Evolutionary conservation across 1,140 invertebrate species (phyloP), one percentile per base, ranked within the genome.

Genomic region (Drosophila pruinosa): DNA sequence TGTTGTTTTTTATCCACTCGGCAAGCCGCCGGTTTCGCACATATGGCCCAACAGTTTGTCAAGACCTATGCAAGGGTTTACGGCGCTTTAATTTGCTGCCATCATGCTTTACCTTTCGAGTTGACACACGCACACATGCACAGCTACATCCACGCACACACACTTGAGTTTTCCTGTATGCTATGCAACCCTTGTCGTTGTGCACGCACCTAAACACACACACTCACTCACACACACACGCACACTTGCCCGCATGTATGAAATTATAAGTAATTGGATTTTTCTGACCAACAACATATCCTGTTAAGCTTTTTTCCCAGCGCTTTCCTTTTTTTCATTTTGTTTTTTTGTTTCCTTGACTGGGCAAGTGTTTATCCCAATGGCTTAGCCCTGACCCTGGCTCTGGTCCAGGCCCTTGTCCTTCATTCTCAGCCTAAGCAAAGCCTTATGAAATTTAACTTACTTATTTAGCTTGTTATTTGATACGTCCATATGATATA

Each of bases 221-320:
- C 38, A 43, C 39, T 19, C 36, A 56, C 21, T 10, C 19, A 38
- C 28, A 12, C 31, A 36, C 17, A 52, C 17, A 15, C 52, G 6
- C 22, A 21, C 8, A 43, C 39, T 12, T 17, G 8, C 39, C 22
- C 39, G 12, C 56, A 48, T 47, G 8, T 47, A 61, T 34, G 26
- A 69, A 69, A 61, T 69, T 69, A 69, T 62, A 62, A 62, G 58
- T 69, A 69, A 69, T 61, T 69, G 65, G 56, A 61, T 69, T 69
- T 69, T 61, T 58, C 56, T 69, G 65, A 69, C 65, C 52, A 67
- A 57, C 52, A 67, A 57, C 41, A 57, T 64, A 31, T 53, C 36
- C 59, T 26, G 31, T 26, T 62, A 41, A 52, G 59, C 41, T 62
- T 62, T 50, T 34, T 39, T 28, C 6, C 26, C 24, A 21, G 28